Evolutionary conservation across 2,888 invertebrate species (phyloP).

Genomic region (Cheiracanthium punctorium): DNA sequence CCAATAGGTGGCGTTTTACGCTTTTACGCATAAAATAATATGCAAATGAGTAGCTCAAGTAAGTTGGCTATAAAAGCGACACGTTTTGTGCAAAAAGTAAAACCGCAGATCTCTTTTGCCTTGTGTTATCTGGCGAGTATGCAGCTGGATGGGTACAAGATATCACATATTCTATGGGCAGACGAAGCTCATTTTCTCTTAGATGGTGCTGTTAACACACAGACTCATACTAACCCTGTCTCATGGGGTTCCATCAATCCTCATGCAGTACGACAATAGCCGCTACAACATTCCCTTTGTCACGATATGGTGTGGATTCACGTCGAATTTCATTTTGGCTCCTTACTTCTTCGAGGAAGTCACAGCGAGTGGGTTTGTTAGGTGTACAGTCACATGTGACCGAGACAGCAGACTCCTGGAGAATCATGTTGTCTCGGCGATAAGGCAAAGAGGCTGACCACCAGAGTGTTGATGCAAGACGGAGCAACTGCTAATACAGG

Average conservation of each 20-base stretch:
- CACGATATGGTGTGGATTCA: slow-evolving; percentile 12
- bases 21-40: background rate
- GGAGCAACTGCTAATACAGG: no score
- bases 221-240: background rate
- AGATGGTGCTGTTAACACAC: background rate
- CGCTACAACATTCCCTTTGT: background rate
- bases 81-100: background rate
- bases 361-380: no score
- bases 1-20: background rate
- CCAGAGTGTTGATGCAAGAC: background rate
- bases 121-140: no score
- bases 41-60: background rate
- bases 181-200: no score
- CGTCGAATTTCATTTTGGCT: slow-evolving; percentile 6
- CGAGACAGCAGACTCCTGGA: background rate
- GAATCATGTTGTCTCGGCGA: slow-evolving; percentile 3
- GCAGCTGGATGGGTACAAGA: background rate
- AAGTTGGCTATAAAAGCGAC: background rate
- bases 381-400: background rate
- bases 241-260: slow-evolving; percentile 12
- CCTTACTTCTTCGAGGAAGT: slow-evolving; percentile 4
- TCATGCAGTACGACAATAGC: slow-evolving; percentile 17
- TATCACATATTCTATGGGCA: background rate
- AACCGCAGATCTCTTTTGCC: background rate
- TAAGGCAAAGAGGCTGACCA: no score